Conservation (phyloP, 2,797 vertebrate genomes). For the Toxotes lorentzi region DNA sequence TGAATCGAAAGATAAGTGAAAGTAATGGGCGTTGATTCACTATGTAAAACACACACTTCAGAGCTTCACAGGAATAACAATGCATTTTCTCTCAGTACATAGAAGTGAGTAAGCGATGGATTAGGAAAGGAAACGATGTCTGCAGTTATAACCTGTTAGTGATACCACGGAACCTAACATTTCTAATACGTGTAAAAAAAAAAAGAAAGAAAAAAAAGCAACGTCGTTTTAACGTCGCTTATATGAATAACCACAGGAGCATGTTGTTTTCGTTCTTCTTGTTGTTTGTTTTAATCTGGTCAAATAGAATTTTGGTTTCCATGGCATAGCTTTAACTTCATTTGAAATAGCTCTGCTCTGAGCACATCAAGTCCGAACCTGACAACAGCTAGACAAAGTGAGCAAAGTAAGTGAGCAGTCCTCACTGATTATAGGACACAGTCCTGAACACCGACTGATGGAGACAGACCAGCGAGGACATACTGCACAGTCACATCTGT, state of each 20-base stretch:
- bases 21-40: background rate
- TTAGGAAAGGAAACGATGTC: background rate
- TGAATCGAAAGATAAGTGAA: background rate
- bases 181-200: background rate
- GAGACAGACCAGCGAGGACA: background rate
- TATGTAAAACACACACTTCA: background rate
- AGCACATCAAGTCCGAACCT: slow-evolving; percentile 5
- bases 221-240: background rate
- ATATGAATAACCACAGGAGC: background rate
- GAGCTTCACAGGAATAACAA: background rate
- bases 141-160: background rate
- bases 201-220: background rate
- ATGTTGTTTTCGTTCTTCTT: background rate
- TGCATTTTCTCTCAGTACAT: background rate
- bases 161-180: background rate
- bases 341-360: background rate
- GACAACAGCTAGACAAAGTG: slow-evolving; percentile 57
- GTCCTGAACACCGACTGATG: slow-evolving; percentile 44
- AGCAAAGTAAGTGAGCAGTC: slow-evolving; percentile 46
- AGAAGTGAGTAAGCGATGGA: background rate
- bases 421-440: slow-evolving; percentile 53
- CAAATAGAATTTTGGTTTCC: background rate
- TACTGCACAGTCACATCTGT: background rate
- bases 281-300: background rate
- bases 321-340: background rate